Evolutionary conservation across 2,797 vertebrate species (phyloP), one percentile per base, ranked within the genome.

Genomic region (Crax fasciolata): DNA sequence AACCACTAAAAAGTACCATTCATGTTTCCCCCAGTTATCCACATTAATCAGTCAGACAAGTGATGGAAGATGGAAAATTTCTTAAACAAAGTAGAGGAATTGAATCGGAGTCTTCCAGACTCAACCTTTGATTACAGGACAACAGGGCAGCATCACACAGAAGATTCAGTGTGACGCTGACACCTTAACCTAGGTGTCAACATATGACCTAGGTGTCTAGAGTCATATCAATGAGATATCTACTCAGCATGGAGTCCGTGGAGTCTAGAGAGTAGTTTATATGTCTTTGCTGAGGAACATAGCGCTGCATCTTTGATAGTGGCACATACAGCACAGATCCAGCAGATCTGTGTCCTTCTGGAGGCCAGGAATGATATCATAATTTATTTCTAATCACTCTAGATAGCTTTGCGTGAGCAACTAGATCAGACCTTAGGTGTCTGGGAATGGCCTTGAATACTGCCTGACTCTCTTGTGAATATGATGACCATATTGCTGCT

Each of bases 11-110:
- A 84, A 17, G 11, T 11, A 6, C 39, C 30, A 5, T 13, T 76
- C 24, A 13, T 62, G 2, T 81, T 73, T 67, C 24, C 10, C 15
- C 46, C 46, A 66, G 27, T 32, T 54, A 13, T 23, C 46, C 6
- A 8, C 62, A 52, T 59, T 58, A 48, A 43, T 28, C 28, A 25
- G 16, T 35, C n/a, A 41, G n/a, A 5, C 25, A 66, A 52, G 58
- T 39, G 44, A 51, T 4, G 57, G 19, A 44, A 66, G n/a, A 18
- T 19, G 30, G 62, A 76, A 97, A 79, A 51, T 83, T 93, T 76
- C 81, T 96, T 72, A 94, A 68, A 46, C 38, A 85, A 3, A 27
- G 27, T 75, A 70, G 9, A 74, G 6, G 11, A 63, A 63, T 35
- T 63, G 38, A 75, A 52, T 6, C 27, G 41, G 15, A 15, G 10